Evolutionary conservation across 2,888 invertebrate genomes (phyloP).

Genomic region (Caradrina kadenii): DNA sequence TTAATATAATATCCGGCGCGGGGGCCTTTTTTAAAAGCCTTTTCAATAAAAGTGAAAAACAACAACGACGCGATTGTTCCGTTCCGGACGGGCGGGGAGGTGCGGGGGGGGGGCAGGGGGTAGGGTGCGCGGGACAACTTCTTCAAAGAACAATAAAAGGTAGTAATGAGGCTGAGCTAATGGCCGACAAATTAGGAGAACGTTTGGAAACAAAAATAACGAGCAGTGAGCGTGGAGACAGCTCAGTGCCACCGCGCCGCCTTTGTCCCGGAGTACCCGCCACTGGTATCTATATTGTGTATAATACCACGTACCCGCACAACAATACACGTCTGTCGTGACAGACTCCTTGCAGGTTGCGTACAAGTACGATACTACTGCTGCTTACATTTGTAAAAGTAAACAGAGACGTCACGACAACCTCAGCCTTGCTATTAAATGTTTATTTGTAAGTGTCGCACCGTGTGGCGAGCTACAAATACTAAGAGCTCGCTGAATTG

Average conservation of each 20-base stretch:
- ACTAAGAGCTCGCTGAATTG: too few species aligned
- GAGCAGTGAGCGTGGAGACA: constrained; percentile 30
- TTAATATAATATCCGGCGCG: constrained; percentile 52
- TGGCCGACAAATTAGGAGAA: constrained; percentile 60
- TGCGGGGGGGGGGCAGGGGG: not conserved
- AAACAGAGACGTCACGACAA: too few species aligned
- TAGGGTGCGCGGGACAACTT: constrained; percentile 39
- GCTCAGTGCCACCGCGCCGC: not conserved
- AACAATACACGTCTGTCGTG: not conserved
- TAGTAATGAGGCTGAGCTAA: constrained; percentile 62
- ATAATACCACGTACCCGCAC: constrained; percentile 45
- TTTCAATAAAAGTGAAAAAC: constrained; percentile 43
- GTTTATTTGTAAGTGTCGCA: too few species aligned
- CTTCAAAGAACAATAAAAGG: constrained; percentile 62
- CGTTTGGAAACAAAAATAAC: constrained; percentile 62
- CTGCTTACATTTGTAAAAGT: too few species aligned
- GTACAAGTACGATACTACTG: not conserved
- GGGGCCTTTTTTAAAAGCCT: constrained; percentile 39
- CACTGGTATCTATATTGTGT: constrained; percentile 34
- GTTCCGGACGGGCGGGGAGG: constrained; percentile 12
- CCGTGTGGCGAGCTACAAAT: too few species aligned
- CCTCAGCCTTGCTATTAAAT: too few species aligned
- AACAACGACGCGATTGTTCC: constrained; percentile 29
- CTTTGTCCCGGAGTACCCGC: constrained; percentile 31
- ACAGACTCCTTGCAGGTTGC: not conserved